These are phyloP conservation scores for Poeciliopsis presidionis DNA, from an alignment of 2,797 vertebrate species.

Conservation along the genomic window DNA sequence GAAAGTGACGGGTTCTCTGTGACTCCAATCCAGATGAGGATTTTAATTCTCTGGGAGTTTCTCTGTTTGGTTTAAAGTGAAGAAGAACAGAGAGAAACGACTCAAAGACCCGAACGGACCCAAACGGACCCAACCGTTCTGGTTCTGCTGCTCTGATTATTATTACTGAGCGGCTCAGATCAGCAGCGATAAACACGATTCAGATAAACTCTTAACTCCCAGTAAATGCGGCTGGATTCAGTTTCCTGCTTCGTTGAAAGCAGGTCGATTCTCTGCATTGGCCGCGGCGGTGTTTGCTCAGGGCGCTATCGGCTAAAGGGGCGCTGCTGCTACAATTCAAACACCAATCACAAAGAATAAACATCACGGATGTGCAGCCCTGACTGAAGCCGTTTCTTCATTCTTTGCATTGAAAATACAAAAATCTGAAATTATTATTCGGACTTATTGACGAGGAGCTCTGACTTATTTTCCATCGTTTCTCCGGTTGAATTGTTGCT, in stretches of 20 bases:
- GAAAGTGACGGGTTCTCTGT: not conserved
- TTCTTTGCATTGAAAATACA: too few relatives aligned
- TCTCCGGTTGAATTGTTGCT: too few relatives aligned
- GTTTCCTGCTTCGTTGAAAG: too few relatives aligned
- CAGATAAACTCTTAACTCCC: too few relatives aligned
- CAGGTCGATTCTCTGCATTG: too few relatives aligned
- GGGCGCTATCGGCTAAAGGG: not conserved
- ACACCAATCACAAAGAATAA: not conserved
- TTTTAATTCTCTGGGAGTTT: not conserved
- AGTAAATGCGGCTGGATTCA: not conserved
- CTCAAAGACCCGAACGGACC: not conserved
- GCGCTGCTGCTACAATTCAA: not conserved
- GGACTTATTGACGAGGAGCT: too few relatives aligned
- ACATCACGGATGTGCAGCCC: not conserved
- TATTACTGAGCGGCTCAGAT: too few relatives aligned
- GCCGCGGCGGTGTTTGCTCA: too few relatives aligned
- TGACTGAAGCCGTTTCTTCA: not conserved
- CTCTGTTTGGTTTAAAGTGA: not conserved
- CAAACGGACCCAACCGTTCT: not conserved
- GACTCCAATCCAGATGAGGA: not conserved
- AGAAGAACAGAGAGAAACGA: not conserved
- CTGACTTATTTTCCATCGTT: too few relatives aligned
- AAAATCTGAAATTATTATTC: too few relatives aligned
- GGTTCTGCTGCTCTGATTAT: not conserved
- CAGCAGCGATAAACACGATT: too few relatives aligned